Conservation (phyloP, 2,797 vertebrate genomes). For the Phaenicophaeus curvirostris region DNA sequence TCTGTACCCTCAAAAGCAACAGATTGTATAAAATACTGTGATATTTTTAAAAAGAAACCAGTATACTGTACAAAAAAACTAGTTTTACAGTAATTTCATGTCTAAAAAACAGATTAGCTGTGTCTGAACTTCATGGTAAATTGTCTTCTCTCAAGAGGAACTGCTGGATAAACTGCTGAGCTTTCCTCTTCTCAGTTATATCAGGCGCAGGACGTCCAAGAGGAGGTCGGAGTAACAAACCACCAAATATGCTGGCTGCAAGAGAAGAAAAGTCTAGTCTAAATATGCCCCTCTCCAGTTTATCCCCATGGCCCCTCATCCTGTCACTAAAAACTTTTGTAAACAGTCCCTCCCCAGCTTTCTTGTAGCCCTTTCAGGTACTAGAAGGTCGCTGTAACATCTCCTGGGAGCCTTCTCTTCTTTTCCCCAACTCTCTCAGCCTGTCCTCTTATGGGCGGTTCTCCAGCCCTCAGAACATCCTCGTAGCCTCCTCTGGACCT, state of each 20-base stretch:
- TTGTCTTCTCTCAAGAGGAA: constrained; percentile 78
- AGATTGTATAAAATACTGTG: constrained; percentile 5
- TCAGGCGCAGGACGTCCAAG: constrained; percentile 75
- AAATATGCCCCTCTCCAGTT: too few species aligned
- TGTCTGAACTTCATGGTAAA: constrained; percentile 36
- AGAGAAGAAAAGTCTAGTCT: not conserved
- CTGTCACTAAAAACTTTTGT: too few species aligned
- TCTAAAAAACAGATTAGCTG: not conserved
- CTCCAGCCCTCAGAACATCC: too few species aligned
- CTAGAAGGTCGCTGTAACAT: too few species aligned
- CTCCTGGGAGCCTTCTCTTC: too few species aligned
- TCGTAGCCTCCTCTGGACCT: too few species aligned
- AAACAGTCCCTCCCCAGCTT: too few species aligned
- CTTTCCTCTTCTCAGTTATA: constrained; percentile 86
- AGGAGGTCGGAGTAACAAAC: constrained; percentile 85
- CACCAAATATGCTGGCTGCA: constrained; percentile 89
- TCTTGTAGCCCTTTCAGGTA: too few species aligned
- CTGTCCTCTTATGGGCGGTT: too few species aligned
- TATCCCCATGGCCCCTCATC: too few species aligned
- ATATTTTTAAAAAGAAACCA: not conserved
- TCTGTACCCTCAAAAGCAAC: not conserved
- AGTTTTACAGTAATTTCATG: constrained; percentile 14
- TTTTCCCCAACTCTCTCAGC: too few species aligned
- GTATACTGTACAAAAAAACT: constrained; percentile 21
- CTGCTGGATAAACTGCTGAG: constrained; percentile 90